These are phyloP conservation scores for Peromyscus polionotus DNA, from an alignment of 2,113 vertebrate genomes.

Conservation along the genomic window DNA sequence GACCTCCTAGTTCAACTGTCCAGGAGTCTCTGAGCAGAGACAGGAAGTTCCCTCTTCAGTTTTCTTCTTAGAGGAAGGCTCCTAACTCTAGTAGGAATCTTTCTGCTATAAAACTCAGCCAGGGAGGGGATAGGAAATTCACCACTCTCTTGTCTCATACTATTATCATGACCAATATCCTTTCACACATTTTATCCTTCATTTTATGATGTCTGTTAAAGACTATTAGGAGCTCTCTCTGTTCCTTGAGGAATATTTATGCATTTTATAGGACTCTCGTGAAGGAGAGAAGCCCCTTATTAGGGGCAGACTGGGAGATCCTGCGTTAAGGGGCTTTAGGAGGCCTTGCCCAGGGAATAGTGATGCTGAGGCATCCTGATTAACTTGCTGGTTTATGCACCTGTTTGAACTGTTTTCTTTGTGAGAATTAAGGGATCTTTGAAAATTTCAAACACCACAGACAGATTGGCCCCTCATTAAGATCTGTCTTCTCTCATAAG, in stretches of 20 bases:
- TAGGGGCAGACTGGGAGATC: constrained; percentile 63
- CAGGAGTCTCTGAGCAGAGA: neutral
- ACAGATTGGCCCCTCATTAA: neutral
- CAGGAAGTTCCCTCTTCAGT: neutral
- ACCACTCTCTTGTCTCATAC: constrained; percentile 2
- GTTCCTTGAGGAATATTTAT: constrained; percentile 84
- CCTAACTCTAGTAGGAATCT: neutral
- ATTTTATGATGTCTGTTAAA: constrained; percentile 81
- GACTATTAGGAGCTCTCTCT: constrained; percentile 69
- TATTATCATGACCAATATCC: constrained; percentile 79
- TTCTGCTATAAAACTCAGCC: neutral
- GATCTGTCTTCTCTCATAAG: constrained; percentile 20
- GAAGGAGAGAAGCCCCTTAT: constrained; percentile 76
- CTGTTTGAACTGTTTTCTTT: constrained; percentile 73
- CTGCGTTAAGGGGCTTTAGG: constrained; percentile 57
- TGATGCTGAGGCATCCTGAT: constrained; percentile 6
- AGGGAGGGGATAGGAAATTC: constrained; percentile 48
- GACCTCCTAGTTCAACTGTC: neutral
- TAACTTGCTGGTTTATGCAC: constrained; percentile 48
- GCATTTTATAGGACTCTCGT: constrained; percentile 73
- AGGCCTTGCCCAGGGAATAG: constrained; percentile 54
- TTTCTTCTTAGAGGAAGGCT: neutral
- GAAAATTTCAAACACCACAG: neutral
- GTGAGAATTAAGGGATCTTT: constrained; percentile 57
- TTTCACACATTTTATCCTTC: constrained; percentile 81